A percentile compares a stretch with the other conserved stretches of the same genome.
Conservation (phyloP, 2,113 vertebrate species). For the Crotalus horridus region DNA sequence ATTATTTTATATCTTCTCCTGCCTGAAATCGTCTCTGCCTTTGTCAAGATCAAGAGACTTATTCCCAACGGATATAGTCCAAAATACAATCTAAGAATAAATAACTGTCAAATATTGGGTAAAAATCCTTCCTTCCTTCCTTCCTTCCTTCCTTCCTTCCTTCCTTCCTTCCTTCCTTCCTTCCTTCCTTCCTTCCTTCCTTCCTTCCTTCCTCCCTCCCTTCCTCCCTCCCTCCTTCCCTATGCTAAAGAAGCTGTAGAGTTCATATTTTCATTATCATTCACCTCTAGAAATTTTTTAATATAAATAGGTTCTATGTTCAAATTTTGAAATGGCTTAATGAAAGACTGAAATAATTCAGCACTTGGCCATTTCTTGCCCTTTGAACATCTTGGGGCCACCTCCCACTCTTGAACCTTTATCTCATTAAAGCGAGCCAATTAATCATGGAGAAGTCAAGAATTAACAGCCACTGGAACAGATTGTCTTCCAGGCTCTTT, state of each 20-base stretch:
- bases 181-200: not conserved
- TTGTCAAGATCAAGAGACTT: slow-evolving; percentile 82
- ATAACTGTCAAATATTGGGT: slow-evolving; percentile 65
- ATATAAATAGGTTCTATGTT: slow-evolving; percentile 76
- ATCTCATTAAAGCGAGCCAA: slow-evolving; percentile 91
- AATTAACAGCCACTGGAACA: slow-evolving; percentile 73
- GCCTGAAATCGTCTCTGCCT: slow-evolving; percentile 68
- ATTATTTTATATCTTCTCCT: slow-evolving; percentile 70
- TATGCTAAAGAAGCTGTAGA: slow-evolving; percentile 62
- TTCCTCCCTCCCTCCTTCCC: not conserved
- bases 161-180: slow-evolving; percentile 20
- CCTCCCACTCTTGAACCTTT: slow-evolving; percentile 74
- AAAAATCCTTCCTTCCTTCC: slow-evolving; percentile 46
- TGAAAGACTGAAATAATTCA: slow-evolving; percentile 89
- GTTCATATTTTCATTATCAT: slow-evolving; percentile 64
- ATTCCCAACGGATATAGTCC: slow-evolving; percentile 76
- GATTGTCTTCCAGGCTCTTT: slow-evolving; percentile 59
- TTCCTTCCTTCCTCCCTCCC: too few relatives aligned
- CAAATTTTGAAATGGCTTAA: slow-evolving; percentile 85
- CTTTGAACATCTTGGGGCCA: slow-evolving; percentile 81
- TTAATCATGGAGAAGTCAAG: slow-evolving; percentile 78
- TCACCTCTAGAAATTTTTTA: slow-evolving; percentile 60
- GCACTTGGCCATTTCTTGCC: slow-evolving; percentile 77
- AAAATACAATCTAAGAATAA: slow-evolving; percentile 73
- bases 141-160: slow-evolving; percentile 3